Evolutionary conservation across 2,113 vertebrate genomes (phyloP), one percentile per base, ranked within the genome.

Genomic region (Centropus unirufus): DNA sequence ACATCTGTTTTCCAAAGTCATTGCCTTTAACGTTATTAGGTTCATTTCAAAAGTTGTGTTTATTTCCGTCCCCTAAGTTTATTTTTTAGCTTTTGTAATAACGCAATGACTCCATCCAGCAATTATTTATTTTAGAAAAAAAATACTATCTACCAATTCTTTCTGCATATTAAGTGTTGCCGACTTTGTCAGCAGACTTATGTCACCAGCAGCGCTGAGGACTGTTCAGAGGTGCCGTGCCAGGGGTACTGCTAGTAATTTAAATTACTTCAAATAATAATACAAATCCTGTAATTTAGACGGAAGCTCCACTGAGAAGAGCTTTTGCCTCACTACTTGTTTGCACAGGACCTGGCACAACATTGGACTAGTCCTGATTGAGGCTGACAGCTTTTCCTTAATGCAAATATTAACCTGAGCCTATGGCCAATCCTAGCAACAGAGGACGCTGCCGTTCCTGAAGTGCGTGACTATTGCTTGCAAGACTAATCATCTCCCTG

Each of bases 1-100:
- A 98, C 98, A 98, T 98, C 97, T 98, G 98, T 97, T 98, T 98
- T 97, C 96, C 97, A 98, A 97, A 91, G 96, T 98, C 97, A 91
- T 98, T 98, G 97, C 96, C 96, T 98, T 97, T 96, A 97, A 96
- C 94, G 97, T 98, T 98, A 97, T 87, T 98, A 97, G 92, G 83
- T 96, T 97, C 97, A 76, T 97, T 97, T 89, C 66, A 93, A 91
- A 76, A 15, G 0, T 26, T 27, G 70, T 61, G 87, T 97, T 98
- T 97, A 83, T 96, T 97, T 97, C 96, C 91, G 91, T 89, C 87
- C 92, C 24, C 3, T 74, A 39, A 76, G 93, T 97, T 92, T 83
- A 42, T 66, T 90, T 95, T 93, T 61, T 85, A 86, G 92, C 90
- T 97, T 94, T 89, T 30, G 67, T 89, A 94, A 93, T 89, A 68